These are phyloP conservation scores for Catamblyrhynchus diadema DNA, from an alignment of 2,797 vertebrate species.

Conservation along the genomic window DNA sequence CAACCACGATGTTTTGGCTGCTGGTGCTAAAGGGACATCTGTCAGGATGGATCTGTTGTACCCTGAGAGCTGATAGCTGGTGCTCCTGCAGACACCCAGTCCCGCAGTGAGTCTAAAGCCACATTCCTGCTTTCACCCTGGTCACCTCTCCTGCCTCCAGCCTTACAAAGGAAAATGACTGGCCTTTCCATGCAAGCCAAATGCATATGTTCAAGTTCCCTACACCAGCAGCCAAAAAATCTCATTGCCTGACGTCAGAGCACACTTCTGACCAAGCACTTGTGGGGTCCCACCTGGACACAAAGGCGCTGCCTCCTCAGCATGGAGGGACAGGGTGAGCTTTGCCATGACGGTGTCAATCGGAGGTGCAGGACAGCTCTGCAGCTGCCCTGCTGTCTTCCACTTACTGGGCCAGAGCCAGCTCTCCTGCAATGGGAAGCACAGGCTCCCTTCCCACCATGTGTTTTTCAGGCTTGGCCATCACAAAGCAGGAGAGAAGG, in stretches of 20 bases:
- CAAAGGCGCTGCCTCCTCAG: not conserved
- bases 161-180: not conserved
- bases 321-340: rapidly evolving
- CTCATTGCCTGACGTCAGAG: not conserved
- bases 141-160: not conserved
- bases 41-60: not conserved
- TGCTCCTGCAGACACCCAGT: not conserved
- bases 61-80: not conserved
- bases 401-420: not conserved
- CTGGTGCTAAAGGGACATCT: not conserved
- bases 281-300: not conserved
- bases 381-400: not conserved
- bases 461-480: not conserved
- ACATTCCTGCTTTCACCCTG: not conserved
- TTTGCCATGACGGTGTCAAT: not conserved
- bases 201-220: rapidly evolving
- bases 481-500: not conserved
- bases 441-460: not conserved
- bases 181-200: not conserved
- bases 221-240: not conserved
- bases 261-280: not conserved
- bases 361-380: not conserved
- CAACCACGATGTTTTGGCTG: not conserved
- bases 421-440: not conserved
- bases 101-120: not conserved